Conservation (phyloP, 2,797 vertebrate species). For the Anolis apletophallus region DNA sequence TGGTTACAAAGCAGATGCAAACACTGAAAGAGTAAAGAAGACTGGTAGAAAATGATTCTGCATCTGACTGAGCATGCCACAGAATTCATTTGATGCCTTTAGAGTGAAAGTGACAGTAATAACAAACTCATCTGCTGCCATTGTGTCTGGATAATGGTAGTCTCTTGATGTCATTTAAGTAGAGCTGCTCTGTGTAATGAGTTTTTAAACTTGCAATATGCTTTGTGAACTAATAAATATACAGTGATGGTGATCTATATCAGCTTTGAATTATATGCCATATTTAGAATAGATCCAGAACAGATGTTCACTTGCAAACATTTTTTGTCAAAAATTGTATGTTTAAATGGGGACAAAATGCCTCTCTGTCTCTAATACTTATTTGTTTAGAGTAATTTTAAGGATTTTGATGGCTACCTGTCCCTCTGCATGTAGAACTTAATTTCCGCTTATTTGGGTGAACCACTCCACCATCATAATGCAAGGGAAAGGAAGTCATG, state of each 20-base stretch:
- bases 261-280: background rate
- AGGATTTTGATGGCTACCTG: background rate
- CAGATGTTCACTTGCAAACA: background rate
- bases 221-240: background rate
- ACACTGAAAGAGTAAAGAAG: background rate
- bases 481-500: background rate
- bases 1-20: background rate
- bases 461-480: background rate
- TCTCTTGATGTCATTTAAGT: background rate
- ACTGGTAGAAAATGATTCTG: background rate
- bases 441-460: background rate
- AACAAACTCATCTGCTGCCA: background rate
- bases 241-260: no score
- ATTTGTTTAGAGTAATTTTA: background rate
- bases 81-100: background rate
- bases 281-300: background rate
- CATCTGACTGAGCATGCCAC: background rate
- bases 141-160: constrained; percentile 2
- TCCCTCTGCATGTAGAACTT: background rate
- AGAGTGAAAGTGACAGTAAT: background rate
- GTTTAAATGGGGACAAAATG: background rate
- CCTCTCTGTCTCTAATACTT: background rate
- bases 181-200: background rate
- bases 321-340: background rate
- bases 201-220: background rate